Evolutionary conservation across 2,113 vertebrate genomes (phyloP).

Genomic region (Oceanodroma tethys): DNA sequence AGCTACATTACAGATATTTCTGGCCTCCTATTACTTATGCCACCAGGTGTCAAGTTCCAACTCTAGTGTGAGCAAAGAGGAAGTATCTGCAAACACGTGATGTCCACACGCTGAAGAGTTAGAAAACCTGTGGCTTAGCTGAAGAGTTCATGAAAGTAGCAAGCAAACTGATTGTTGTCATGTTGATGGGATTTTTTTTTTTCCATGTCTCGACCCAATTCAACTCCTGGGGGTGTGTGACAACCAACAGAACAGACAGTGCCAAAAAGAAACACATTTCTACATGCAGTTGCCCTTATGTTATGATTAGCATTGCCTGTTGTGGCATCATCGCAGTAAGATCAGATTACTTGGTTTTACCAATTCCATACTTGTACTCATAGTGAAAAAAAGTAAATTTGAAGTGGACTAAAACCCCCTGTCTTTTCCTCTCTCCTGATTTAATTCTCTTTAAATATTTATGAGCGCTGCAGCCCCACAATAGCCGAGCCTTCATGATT

Average conservation of each 20-base stretch:
- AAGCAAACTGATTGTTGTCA: not conserved
- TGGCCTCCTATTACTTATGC: not conserved
- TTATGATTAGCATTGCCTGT: not conserved
- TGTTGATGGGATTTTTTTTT: not conserved
- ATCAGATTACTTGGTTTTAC: slow-evolving; percentile 4
- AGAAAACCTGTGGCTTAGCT: not conserved
- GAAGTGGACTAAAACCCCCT: not conserved
- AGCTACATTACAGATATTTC: not conserved
- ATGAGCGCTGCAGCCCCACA: not conserved
- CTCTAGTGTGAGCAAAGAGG: not conserved
- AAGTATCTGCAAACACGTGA: not conserved
- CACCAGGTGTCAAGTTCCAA: not conserved
- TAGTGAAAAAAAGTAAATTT: not conserved
- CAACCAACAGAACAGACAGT: not conserved
- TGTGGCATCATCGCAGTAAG: not conserved
- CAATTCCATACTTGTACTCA: not conserved
- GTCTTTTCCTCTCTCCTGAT: not conserved
- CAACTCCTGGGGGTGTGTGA: not conserved
- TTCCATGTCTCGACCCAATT: not conserved
- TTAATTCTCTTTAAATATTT: not conserved
- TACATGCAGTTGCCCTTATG: not conserved
- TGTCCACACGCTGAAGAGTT: not conserved
- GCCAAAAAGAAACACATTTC: slow-evolving; percentile 1
- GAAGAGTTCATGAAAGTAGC: not conserved
- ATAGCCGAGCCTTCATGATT: not conserved